Conservation (phyloP, 2,888 invertebrate species). For the Mantis religiosa region DNA sequence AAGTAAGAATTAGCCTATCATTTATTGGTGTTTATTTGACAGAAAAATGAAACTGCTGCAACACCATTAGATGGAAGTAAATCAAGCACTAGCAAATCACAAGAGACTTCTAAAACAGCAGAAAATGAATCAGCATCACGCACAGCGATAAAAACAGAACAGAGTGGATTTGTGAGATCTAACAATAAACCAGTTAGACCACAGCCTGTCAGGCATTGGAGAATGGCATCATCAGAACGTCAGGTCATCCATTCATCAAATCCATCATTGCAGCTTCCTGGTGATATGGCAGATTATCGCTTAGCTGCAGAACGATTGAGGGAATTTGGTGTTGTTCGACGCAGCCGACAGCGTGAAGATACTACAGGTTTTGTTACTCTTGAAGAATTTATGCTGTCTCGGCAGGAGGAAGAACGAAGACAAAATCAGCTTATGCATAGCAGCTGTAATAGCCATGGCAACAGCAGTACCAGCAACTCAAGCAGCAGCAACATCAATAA, state of each 20-base stretch:
- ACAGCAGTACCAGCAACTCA: background rate
- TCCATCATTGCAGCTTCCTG: constrained; percentile 26
- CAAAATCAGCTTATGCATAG: constrained; percentile 36
- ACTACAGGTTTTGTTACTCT: constrained; percentile 67
- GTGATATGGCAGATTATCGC: constrained; percentile 28
- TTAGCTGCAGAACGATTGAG: constrained; percentile 29
- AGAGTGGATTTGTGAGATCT: background rate
- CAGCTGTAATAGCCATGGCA: background rate
- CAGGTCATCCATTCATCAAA: constrained; percentile 27
- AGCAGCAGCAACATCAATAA: background rate
- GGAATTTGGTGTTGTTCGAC: constrained; percentile 26
- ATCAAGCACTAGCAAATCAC: background rate
- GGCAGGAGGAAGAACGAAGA: constrained; percentile 67
- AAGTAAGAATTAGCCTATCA: background rate
- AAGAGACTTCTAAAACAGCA: background rate
- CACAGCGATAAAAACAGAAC: background rate
- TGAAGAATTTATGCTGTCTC: constrained; percentile 73
- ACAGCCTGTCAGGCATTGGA: background rate
- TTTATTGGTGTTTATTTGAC: background rate
- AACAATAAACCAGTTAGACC: background rate
- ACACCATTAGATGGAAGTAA: background rate
- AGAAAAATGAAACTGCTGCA: background rate
- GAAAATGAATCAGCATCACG: background rate
- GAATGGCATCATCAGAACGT: background rate
- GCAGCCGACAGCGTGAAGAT: constrained; percentile 50